Evolutionary conservation across 2,888 invertebrate species (phyloP).

Genomic region (Drosophila maculinotata): DNA sequence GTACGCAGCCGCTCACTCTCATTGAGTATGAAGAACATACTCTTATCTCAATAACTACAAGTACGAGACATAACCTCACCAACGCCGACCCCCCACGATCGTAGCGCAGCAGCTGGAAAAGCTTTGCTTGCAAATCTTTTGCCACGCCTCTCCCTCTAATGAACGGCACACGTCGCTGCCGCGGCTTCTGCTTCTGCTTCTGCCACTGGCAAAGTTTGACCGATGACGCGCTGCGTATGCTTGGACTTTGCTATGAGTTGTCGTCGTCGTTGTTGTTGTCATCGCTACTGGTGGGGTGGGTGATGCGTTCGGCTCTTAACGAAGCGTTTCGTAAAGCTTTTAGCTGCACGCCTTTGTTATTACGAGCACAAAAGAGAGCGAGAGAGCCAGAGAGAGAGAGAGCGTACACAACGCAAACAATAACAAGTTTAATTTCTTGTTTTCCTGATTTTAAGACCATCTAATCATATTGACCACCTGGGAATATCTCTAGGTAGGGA

Average conservation of each 20-base stretch:
- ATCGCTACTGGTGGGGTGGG: slow-evolving; percentile 41
- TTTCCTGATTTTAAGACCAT: slow-evolving; percentile 13
- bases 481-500: slow-evolving; percentile 9
- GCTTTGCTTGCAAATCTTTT: slow-evolving; percentile 30
- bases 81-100: slow-evolving; percentile 5
- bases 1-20: slow-evolving; percentile 8
- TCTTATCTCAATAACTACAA: slow-evolving; percentile 9
- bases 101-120: slow-evolving; percentile 18
- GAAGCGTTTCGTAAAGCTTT: slow-evolving; percentile 28
- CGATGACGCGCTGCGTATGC: slow-evolving; percentile 55
- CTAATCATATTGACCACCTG: slow-evolving; percentile 27
- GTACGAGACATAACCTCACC: neutral
- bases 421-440: slow-evolving; percentile 12
- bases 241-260: slow-evolving; percentile 61
- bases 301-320: slow-evolving; percentile 26
- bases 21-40: too few species aligned
- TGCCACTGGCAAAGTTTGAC: slow-evolving; percentile 41
- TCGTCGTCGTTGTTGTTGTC: slow-evolving; percentile 11
- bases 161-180: slow-evolving; percentile 52
- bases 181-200: slow-evolving; percentile 20
- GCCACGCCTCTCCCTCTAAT: slow-evolving; percentile 35
- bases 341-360: slow-evolving; percentile 18
- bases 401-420: neutral
- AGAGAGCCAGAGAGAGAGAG: neutral
- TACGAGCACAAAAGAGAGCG: neutral